Percentiles rank a stretch among this genome's conserved stretches.
Conservation (phyloP, 2,797 vertebrate species). For the Sebastes itinus region DNA sequence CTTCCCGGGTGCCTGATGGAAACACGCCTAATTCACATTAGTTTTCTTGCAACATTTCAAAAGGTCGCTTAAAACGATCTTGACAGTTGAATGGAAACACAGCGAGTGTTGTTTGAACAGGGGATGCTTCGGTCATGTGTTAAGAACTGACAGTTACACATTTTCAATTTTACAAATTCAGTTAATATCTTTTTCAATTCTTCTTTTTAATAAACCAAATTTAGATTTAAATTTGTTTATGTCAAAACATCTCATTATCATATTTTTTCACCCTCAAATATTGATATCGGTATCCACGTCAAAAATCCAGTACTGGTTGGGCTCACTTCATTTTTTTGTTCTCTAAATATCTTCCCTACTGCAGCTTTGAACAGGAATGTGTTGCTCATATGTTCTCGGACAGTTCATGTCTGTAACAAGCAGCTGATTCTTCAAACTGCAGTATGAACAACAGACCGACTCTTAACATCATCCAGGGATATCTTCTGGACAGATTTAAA, state of each 20-base stretch:
- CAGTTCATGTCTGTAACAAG: not conserved
- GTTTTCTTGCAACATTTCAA: too few species aligned
- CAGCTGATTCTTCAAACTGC: not conserved
- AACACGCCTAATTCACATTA: too few species aligned
- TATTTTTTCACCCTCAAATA: not conserved
- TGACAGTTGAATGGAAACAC: too few species aligned
- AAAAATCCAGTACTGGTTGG: not conserved
- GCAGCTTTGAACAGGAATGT: not conserved
- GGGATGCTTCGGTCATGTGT: not conserved
- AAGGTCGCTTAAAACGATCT: too few species aligned
- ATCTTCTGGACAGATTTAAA: not conserved
- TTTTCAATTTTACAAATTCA: not conserved
- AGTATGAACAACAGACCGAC: too few species aligned
- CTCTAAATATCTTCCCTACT: not conserved
- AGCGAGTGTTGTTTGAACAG: not conserved
- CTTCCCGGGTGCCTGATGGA: too few species aligned
- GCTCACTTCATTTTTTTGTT: not conserved
- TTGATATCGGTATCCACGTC: not conserved
- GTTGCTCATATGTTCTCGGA: not conserved
- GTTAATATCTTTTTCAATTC: not conserved
- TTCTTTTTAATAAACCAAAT: not conserved
- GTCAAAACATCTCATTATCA: not conserved
- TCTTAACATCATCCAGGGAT: not conserved
- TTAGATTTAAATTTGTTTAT: not conserved
- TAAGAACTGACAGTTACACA: not conserved